Base-by-base conservation (phyloP, 2,888 invertebrate species). In the Scrobipalpa costella region DNA sequence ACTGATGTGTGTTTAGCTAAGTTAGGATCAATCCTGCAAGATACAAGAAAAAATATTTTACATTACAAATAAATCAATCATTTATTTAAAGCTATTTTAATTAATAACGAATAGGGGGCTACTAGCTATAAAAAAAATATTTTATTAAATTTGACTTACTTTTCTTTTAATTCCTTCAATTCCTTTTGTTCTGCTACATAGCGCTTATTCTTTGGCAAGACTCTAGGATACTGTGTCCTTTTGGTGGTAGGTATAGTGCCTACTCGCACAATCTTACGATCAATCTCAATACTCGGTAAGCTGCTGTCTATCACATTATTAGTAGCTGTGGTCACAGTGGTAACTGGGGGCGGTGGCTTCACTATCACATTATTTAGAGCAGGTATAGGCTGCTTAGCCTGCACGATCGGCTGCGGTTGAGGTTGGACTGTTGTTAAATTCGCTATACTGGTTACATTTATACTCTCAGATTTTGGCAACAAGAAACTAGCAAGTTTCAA, bases 401-500 rank as follows among this genome's bases (percentile, higher is more conserved):
- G 63, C 27, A 49, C 36, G 1, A 62, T 57, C 57, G 57, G 19
- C 50, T 52, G 59, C 17, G 27, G 34, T 15, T 55, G 55, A n/a
- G 55, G 33, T 50, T 50, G 50, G 15, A 69, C 68, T 64, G 70
- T 66, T 57, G 66, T 58, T 34, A 69, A 50, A 15, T 66, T 57
- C 7, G 38, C 57, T 36, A 38, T 57, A 17, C 17, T 60, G 1
- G 50, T 17, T 40, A 58, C 58, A 47, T 75, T 73, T 67, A 75
- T 69, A 67, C 73, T 74, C 15, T 85, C 85, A 66, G 70, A 78
- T 73, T 88, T 90, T 0, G 89, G 88, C 66, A 88, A 68, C 36
- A 90, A 72, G 71, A 90, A 88, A 75, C 85, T 90, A 11, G 88
- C 88, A 34, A 90, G 69, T 73, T 90, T 90, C 44, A 90, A 79